phyloP scores from a whole-genome alignment of 2,888 invertebrate species.

The Apodemia mormo region DNA sequence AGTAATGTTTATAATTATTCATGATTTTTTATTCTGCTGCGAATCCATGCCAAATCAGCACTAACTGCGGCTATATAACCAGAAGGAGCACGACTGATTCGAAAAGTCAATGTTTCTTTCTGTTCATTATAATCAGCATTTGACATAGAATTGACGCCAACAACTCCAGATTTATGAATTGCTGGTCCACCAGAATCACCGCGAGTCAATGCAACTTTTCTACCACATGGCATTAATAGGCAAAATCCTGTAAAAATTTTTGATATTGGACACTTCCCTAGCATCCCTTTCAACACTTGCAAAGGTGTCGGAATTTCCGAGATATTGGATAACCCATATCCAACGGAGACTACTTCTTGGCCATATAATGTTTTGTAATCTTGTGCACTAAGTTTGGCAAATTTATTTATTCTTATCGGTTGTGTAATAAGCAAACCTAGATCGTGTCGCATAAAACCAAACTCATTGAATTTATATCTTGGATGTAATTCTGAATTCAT shows the following conservation, averaged over 20 bases:
- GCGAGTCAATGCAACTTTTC: slow-evolving; percentile 9
- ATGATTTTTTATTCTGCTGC: not conserved
- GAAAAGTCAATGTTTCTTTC: not conserved
- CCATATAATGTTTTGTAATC: slow-evolving; percentile 23
- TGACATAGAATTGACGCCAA: slow-evolving; percentile 1
- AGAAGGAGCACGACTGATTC: not conserved
- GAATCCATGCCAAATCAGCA: slow-evolving; percentile 2
- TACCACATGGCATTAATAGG: slow-evolving; percentile 11
- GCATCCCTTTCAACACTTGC: slow-evolving; percentile 24
- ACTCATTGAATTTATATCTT: not conserved
- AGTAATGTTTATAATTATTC: not conserved
- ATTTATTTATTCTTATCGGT: slow-evolving; percentile 20
- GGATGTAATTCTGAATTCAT: slow-evolving; percentile 17
- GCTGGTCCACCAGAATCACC: slow-evolving; percentile 25
- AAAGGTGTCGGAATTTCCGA: not conserved
- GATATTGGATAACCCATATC: slow-evolving; percentile 13
- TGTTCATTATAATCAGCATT: not conserved
- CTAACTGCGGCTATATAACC: slow-evolving; percentile 3
- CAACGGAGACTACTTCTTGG: slow-evolving; percentile 17
- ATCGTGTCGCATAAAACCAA: not conserved
- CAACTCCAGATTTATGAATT: slow-evolving; percentile 2
- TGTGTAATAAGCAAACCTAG: slow-evolving; percentile 18
- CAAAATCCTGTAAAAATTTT: slow-evolving; percentile 11
- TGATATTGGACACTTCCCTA: not conserved
- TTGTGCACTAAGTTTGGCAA: slow-evolving; percentile 21